A percentile compares a stretch with the other conserved stretches of the same genome.
Conservation (phyloP, 2,113 vertebrate genomes). For the Bungarus multicinctus region DNA sequence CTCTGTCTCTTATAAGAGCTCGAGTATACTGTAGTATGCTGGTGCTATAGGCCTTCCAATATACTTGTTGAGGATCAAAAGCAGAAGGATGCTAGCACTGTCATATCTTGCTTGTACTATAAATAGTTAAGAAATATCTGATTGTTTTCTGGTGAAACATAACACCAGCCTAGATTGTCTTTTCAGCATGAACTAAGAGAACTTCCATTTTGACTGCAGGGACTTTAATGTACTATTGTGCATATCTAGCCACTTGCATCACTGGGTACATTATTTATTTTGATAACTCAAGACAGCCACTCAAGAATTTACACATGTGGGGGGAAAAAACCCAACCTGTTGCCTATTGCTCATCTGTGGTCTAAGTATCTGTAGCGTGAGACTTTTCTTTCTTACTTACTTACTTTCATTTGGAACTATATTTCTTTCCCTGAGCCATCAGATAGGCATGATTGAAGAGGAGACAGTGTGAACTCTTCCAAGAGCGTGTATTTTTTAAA, state of each 20-base stretch:
- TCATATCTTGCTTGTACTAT: neutral
- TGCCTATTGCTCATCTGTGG: neutral
- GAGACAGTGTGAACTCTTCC: neutral
- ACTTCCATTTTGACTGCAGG: neutral
- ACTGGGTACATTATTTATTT: neutral
- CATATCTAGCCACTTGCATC: neutral
- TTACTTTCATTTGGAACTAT: neutral
- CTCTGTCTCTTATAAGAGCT: neutral
- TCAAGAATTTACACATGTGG: neutral
- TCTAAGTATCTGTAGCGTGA: neutral
- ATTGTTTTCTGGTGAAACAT: neutral
- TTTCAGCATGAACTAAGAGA: neutral
- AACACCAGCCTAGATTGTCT: neutral
- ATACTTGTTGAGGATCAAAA: neutral
- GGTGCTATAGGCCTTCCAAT: neutral
- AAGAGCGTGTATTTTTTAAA: neutral
- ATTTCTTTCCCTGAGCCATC: neutral
- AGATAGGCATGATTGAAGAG: neutral
- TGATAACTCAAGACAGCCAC: neutral
- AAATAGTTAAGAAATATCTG: neutral
- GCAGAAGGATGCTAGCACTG: neutral
- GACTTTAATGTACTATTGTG: neutral
- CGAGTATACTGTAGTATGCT: neutral
- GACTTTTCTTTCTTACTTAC: neutral
- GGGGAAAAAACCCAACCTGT: neutral